Evolutionary conservation across 2,888 invertebrate species (phyloP).

Genomic region (Atrina japonica): DNA sequence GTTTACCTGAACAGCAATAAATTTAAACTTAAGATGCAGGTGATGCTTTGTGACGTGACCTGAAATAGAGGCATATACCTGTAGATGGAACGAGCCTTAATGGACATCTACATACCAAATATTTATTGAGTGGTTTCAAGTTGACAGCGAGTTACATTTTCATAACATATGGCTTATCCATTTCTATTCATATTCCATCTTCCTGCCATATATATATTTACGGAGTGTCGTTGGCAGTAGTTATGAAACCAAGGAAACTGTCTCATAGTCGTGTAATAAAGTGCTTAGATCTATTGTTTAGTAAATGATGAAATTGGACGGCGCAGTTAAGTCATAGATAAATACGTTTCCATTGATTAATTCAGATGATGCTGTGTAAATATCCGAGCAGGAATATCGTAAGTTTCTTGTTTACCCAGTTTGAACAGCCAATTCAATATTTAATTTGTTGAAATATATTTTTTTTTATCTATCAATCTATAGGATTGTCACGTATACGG

Average conservation of each 20-base stretch:
- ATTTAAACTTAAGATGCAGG: slow-evolving; percentile 28
- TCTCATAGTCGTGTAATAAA: slow-evolving; percentile 16
- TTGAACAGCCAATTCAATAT: slow-evolving; percentile 26
- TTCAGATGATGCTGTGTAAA: slow-evolving; percentile 21
- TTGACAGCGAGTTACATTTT: slow-evolving; percentile 18
- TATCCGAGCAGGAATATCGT: slow-evolving; percentile 11
- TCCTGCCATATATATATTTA: slow-evolving; percentile 28
- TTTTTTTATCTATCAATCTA: slow-evolving; percentile 24
- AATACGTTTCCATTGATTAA: slow-evolving; percentile 21
- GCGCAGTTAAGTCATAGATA: slow-evolving; percentile 20
- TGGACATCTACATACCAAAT: no score
- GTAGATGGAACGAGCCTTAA: background rate
- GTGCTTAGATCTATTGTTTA: slow-evolving; percentile 27
- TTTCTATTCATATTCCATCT: slow-evolving; percentile 19
- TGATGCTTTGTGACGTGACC: slow-evolving; percentile 8
- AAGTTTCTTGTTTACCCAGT: slow-evolving; percentile 22
- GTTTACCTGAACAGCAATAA: slow-evolving; percentile 29
- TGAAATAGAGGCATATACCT: slow-evolving; percentile 13
- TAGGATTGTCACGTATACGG: no score
- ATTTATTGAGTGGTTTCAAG: background rate
- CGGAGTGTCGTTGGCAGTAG: slow-evolving; percentile 24
- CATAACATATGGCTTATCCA: slow-evolving; percentile 40
- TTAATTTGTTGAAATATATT: slow-evolving; percentile 23
- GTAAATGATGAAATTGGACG: slow-evolving; percentile 16
- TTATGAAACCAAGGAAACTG: slow-evolving; percentile 36